A percentile compares a stretch with the other conserved stretches of the same genome.
Evolutionary conservation across 2,797 vertebrate species (phyloP).

Genomic region (Lophius americanus): DNA sequence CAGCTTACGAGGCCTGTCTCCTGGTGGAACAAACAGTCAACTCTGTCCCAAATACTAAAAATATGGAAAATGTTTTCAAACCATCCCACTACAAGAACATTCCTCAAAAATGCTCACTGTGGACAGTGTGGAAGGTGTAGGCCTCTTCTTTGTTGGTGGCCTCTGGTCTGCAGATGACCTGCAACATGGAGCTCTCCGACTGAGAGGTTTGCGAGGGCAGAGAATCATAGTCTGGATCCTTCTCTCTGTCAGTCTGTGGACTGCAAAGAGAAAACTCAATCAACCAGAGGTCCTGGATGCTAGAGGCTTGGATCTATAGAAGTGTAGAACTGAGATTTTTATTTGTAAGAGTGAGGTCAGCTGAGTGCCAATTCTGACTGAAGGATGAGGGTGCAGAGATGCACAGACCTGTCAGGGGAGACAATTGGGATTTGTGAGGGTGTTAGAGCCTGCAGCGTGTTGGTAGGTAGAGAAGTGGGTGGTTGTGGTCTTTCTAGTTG

Average conservation of each 20-base stretch:
- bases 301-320: background rate
- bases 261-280: slow-evolving; percentile 55
- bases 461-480: slow-evolving; percentile 79
- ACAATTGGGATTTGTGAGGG: slow-evolving; percentile 82
- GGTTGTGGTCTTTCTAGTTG: slow-evolving; percentile 73
- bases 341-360: background rate
- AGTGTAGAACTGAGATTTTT: background rate
- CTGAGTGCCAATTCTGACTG: background rate
- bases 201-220: slow-evolving; percentile 90
- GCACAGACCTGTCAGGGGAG: slow-evolving; percentile 83
- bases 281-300: background rate
- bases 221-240: slow-evolving; percentile 86
- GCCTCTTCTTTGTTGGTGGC: slow-evolving; percentile 87
- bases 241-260: slow-evolving; percentile 85
- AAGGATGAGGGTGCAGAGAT: slow-evolving; percentile 33
- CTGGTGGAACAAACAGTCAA: slow-evolving; percentile 59
- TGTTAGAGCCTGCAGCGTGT: slow-evolving; percentile 63
- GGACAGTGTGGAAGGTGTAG: slow-evolving; percentile 86
- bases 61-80: slow-evolving; percentile 18
- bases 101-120: slow-evolving; percentile 73
- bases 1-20: slow-evolving; percentile 85
- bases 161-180: slow-evolving; percentile 96
- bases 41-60: background rate
- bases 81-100: background rate
- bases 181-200: slow-evolving; percentile 95